Base-by-base conservation (phyloP, 2,113 vertebrate genomes). In the Silurus meridionalis region DNA sequence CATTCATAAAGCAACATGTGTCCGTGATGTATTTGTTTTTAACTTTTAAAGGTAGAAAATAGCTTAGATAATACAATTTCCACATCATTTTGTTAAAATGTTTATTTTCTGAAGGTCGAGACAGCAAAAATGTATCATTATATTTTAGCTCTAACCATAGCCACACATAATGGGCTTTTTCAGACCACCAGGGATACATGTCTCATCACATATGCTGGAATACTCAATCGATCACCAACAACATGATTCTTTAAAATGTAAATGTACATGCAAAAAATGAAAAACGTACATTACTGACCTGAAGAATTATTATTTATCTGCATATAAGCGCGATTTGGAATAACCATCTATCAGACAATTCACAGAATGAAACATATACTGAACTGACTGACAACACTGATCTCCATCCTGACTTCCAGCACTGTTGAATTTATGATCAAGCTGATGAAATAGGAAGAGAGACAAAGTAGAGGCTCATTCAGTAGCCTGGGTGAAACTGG, bases 371-470 rank as follows among this genome's bases (percentile, higher is more conserved):
- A 46, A 50, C 13, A 55, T 28, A 83, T 71, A 28, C 25, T 55
- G 2, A 57, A 46, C 7, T 83, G 53, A 83, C 37, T 23, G 55
- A 75, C 53, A 83, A 8, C 19, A 60, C 67, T 83, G 67, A 61
- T 75, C 69, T 83, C 81, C n/a, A 66, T 8, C 15, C 48, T 69
- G 48, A 69, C 48, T 13, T 17, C 17, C 17, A 50, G 53, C 1
- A 58, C 28, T 58, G 55, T 25, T 60, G 53, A 71, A 72, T 74
- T 55, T 48, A 58, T 46, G 25, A 48, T n/a, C 52, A 37, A 46
- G 55, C 53, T 58, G 55, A 83, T 74, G 67, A 60, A 60, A 74
- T 60, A 83, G 28, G 21, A 60, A 72, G 19, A 58, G 25, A 60
- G 19, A 37, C 19, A 21, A 83, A 57, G 28, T 2, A 11, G 23